Evolutionary conservation across 2,113 vertebrate species (phyloP).

Genomic region (Electrona antarctica): DNA sequence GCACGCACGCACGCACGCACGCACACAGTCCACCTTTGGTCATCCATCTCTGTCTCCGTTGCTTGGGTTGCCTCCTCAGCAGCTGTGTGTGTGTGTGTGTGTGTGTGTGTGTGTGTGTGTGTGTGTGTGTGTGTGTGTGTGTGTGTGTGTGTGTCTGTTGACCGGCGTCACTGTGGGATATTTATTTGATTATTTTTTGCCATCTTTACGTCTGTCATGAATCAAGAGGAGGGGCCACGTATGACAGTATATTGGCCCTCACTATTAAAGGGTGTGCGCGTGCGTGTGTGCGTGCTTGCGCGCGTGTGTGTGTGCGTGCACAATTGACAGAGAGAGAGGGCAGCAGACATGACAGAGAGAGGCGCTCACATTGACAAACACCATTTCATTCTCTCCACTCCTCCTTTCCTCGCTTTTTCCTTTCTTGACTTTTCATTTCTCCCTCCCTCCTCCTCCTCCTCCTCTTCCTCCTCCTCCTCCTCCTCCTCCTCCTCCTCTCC

Average conservation of each 20-base stretch:
- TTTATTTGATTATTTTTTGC: slow-evolving; percentile 73
- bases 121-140: slow-evolving; percentile 1
- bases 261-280: background rate
- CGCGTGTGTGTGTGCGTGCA: slow-evolving; percentile 4
- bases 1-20: too few species aligned
- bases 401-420: too few species aligned
- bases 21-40: too few species aligned
- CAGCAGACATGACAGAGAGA: too few species aligned
- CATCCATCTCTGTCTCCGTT: too few species aligned
- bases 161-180: slow-evolving; percentile 38
- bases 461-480: too few species aligned
- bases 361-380: background rate
- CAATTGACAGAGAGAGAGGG: background rate
- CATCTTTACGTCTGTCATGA: slow-evolving; percentile 57
- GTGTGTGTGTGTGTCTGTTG: background rate
- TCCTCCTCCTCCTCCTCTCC: too few species aligned
- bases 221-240: slow-evolving; percentile 50
- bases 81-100: background rate
- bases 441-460: too few species aligned
- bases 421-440: too few species aligned
- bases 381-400: too few species aligned
- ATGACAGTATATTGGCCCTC: slow-evolving; percentile 34
- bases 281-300: slow-evolving; percentile 5
- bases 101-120: background rate
- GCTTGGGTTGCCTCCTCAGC: too few species aligned